Evolutionary conservation across 1,140 invertebrate genomes (phyloP).

Genomic region (Arctopsyche grandis): DNA sequence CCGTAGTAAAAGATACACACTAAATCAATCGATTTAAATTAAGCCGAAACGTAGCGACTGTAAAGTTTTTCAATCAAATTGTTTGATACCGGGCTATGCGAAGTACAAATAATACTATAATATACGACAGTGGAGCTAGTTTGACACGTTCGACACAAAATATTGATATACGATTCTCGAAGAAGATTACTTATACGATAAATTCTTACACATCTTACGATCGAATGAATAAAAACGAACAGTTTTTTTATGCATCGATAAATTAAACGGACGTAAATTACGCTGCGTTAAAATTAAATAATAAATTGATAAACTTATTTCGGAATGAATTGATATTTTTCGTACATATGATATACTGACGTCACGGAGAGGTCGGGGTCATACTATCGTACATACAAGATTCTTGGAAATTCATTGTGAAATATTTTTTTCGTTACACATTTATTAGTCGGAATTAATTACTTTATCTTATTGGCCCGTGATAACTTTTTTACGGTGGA

Average conservation of each 20-base stretch:
- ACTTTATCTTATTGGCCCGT: conserved; percentile 6
- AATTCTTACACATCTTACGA: too few species aligned
- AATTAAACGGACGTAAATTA: not conserved
- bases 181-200: too few species aligned
- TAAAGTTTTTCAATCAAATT: too few species aligned
- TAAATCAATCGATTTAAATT: not conserved
- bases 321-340: not conserved
- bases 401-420: not conserved
- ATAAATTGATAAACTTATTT: conserved; percentile 6
- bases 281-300: not conserved
- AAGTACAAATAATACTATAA: too few species aligned
- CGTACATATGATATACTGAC: not conserved
- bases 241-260: not conserved
- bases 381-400: not conserved
- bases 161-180: too few species aligned
- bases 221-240: too few species aligned
- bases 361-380: conserved; percentile 11
- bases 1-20: not conserved
- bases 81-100: too few species aligned
- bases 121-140: too few species aligned
- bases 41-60: too few species aligned
- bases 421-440: not conserved
- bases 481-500: conserved; percentile 12
- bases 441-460: not conserved
- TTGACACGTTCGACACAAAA: too few species aligned